phyloP scores from a whole-genome alignment of 2,113 vertebrate genomes.

The Cochlearius cochlearius region DNA sequence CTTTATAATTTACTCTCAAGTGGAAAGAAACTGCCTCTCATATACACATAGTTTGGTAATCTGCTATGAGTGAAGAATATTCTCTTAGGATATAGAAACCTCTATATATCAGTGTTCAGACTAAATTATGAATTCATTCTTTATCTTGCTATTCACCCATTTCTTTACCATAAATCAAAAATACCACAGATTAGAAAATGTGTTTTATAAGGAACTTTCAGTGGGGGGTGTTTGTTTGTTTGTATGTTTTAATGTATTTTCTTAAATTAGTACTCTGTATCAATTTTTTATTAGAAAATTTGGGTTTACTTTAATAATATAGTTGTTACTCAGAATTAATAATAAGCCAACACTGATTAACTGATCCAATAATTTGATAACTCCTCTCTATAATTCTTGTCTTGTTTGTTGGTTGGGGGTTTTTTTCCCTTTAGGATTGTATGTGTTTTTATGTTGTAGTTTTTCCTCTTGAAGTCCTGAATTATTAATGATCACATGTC shows the following conservation, averaged over 20 bases:
- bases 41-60: neutral
- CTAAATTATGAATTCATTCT: neutral
- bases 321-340: neutral
- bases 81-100: neutral
- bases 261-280: neutral
- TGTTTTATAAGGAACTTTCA: neutral
- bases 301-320: neutral
- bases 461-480: neutral
- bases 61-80: neutral
- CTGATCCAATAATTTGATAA: neutral
- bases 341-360: neutral
- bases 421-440: neutral
- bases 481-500: neutral
- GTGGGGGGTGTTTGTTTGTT: neutral
- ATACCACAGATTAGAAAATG: neutral
- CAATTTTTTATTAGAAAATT: neutral
- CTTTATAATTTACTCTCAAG: neutral
- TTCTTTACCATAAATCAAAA: neutral
- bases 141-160: neutral
- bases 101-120: neutral
- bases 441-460: neutral
- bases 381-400: rapidly evolving
- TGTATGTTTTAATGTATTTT: neutral
- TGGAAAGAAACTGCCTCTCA: neutral
- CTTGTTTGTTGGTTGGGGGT: neutral